Base-by-base conservation (phyloP, 2,113 vertebrate genomes). In the Phylloscopus whistleri region DNA sequence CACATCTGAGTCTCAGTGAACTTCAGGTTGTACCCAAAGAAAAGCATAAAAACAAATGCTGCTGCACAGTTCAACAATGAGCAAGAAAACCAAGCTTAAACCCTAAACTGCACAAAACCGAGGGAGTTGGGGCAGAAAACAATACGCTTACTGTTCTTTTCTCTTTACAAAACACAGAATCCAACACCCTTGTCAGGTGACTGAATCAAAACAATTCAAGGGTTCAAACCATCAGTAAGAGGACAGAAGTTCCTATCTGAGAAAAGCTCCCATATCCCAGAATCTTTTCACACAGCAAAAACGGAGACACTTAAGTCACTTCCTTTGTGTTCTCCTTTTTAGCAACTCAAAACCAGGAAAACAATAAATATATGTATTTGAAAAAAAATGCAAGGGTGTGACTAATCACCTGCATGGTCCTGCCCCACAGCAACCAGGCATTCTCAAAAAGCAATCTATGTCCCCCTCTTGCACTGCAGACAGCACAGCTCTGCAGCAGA, bases 1-100 rank as follows among this genome's bases (percentile, higher is more conserved):
- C 1, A 1, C 16, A 56, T 11, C 27, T 0, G 0, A 37, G 35
- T 2, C 6, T 9, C 11, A 28, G 35, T 3, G 3, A 92, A 23
- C 11, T 64, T 55, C 2, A 81, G 30, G 31, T 10, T 53, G 35
- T 1, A 14, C 21, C 16, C 63, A 80, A 16, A 75, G 30, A 28
- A 81, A 84, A 60, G 20, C 13, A 60, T 30, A 23, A 52, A 51
- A 59, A 52, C 6, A 63, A 84, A 51, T 19, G 15, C 35, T 59
- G 27, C 13, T n/a, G 28, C 11, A 84, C 30, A 92, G 51, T 5
- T 44, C 69, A 53, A 35, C 28, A 3, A 28, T 0, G 3, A 67
- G 11, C 26, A 62, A 17, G n/a, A 77, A 80, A 83, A 89, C 11
- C 27, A 53, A 93, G 24, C 4, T 35, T 33, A 27, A 78, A 68